phyloP scores from a whole-genome alignment of 2,888 invertebrate genomes.

The Xylocampa areola region DNA sequence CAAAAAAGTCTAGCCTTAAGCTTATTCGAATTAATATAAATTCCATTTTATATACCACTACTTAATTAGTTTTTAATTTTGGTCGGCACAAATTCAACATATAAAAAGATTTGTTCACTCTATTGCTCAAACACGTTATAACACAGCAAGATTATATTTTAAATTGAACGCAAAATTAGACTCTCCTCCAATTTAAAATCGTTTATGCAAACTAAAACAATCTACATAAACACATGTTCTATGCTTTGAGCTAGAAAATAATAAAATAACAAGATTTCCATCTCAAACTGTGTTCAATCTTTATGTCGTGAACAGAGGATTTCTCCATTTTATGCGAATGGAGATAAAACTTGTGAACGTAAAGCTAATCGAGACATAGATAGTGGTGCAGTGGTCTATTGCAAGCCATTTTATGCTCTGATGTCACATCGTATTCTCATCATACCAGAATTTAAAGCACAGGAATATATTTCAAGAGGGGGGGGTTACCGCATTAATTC shows the following conservation, averaged over 20 bases:
- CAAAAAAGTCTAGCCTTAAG: too few species aligned
- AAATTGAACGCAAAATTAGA: background rate
- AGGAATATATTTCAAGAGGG: too few species aligned
- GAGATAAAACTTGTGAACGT: constrained; percentile 21
- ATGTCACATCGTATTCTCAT: background rate
- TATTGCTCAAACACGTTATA: too few species aligned
- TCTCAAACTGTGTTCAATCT: constrained; percentile 16
- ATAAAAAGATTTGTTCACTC: too few species aligned
- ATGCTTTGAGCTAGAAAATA: background rate
- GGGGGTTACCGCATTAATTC: too few species aligned
- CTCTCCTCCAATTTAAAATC: background rate
- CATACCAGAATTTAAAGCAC: too few species aligned
- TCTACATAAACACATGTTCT: background rate
- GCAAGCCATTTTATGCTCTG: constrained; percentile 3
- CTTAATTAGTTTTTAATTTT: too few species aligned
- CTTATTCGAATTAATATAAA: too few species aligned
- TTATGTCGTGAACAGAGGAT: constrained; percentile 22
- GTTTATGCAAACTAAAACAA: background rate
- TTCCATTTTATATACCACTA: too few species aligned
- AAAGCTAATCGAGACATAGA: background rate
- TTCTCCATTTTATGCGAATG: constrained; percentile 30
- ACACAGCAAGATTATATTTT: background rate
- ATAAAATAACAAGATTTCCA: constrained; percentile 5
- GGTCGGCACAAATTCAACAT: too few species aligned
- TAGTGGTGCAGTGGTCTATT: constrained; percentile 18